phyloP scores from a whole-genome alignment of 2,888 invertebrate species.

The Loripinus fragilis region DNA sequence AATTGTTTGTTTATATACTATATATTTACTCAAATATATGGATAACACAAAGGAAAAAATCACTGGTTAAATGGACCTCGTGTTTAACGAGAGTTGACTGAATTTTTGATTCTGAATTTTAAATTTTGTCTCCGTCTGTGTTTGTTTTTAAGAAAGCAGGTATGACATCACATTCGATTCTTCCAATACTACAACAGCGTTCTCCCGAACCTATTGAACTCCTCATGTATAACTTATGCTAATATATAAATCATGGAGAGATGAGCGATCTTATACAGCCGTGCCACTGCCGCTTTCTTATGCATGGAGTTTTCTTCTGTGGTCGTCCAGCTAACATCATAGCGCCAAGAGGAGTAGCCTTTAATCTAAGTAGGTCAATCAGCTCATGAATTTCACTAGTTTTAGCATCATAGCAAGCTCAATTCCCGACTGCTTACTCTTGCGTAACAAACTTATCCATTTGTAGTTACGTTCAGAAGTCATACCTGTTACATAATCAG shows the following conservation, averaged over 20 bases:
- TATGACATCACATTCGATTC: neutral
- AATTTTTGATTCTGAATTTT: no score
- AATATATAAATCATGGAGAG: conserved; percentile 14
- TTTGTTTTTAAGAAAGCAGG: no score
- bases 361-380: conserved; percentile 11
- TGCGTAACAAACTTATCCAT: no score
- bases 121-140: no score
- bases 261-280: conserved; percentile 4
- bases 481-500: no score
- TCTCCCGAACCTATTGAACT: neutral
- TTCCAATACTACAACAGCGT: neutral
- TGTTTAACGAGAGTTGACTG: no score
- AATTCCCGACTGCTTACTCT: neutral
- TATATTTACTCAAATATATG: no score
- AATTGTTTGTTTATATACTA: no score
- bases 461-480: no score
- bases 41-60: no score
- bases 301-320: conserved; percentile 19
- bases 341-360: conserved; percentile 4
- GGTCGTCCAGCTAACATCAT: conserved; percentile 1
- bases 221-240: conserved; percentile 12
- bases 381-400: neutral
- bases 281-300: conserved; percentile 10
- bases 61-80: no score
- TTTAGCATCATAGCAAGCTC: neutral